phyloP scores from a whole-genome alignment of 2,113 vertebrate species.

The Phyllostomus hastatus region DNA sequence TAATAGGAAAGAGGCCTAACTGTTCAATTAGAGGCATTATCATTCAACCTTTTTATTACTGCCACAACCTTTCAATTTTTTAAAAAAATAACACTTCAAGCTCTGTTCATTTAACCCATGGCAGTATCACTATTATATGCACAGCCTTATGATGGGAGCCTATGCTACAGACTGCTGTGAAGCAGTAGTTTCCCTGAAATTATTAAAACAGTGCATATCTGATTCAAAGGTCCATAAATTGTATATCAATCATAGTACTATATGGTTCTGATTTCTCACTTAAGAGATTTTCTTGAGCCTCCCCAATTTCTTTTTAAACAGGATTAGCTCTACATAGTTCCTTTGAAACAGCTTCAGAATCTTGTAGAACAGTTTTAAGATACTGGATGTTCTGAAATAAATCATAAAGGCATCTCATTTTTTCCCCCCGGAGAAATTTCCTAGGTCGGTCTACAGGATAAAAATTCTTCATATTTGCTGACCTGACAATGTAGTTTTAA shows the following conservation, averaged over 20 bases:
- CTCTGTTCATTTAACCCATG: constrained; percentile 83
- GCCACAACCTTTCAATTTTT: constrained; percentile 86
- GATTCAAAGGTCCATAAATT: constrained; percentile 61
- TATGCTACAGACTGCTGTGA: constrained; percentile 35
- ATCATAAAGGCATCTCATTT: constrained; percentile 61
- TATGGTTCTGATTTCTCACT: constrained; percentile 32
- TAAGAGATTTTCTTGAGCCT: constrained; percentile 10
- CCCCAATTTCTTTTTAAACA: constrained; percentile 30
- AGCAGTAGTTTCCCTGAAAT: constrained; percentile 65
- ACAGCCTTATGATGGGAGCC: constrained; percentile 58
- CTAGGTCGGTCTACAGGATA: constrained; percentile 59
- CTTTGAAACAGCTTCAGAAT: constrained; percentile 58
- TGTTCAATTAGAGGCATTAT: constrained; percentile 88
- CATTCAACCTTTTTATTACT: constrained; percentile 90
- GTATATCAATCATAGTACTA: constrained; percentile 53
- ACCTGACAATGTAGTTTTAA: constrained; percentile 77
- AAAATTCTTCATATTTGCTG: constrained; percentile 77
- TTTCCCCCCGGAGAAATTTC: constrained; percentile 40
- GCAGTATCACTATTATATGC: constrained; percentile 75
- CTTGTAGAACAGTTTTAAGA: constrained; percentile 65
- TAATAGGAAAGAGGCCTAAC: constrained; percentile 87
- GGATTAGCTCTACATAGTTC: neutral
- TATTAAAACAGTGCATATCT: constrained; percentile 64
- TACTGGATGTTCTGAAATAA: constrained; percentile 69
- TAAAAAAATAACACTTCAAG: constrained; percentile 84